Evolutionary conservation across 2,797 vertebrate genomes (phyloP), one percentile per base, ranked within the genome.

Genomic region (Gallirallus australis): DNA sequence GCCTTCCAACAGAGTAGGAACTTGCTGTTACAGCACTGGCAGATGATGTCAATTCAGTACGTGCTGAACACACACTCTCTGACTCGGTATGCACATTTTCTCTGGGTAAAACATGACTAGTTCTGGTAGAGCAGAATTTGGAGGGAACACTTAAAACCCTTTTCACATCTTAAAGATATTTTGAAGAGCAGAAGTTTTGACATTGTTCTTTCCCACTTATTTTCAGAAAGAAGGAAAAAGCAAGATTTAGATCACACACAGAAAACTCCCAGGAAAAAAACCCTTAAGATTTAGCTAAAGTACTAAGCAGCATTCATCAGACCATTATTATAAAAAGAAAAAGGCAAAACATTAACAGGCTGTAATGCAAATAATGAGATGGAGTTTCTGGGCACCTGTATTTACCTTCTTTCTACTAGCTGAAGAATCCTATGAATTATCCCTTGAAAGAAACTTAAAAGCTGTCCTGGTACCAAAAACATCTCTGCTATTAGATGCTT

Each of bases 261-360:
- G 5, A 42, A 27, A 68, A 15, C 9, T 1, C 5, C 15, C 7
- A 10, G 7, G 1, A 47, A 69, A 65, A 35, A 25, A 30, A 0
- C 0, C 1, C 21, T 23, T 70, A 35, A 84, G 7, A 28, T 76
- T 50, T 47, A 60, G 18, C 18, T 59, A 57, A 78, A 39, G 35
- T 81, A 18, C 6, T 50, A 57, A 66, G 20, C 31, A 94, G 31
- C 13, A 47, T 48, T 64, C 35, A 70, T 78, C 65, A 54, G 9
- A 56, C 4, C 4, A n/a, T 35, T 20, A n/a, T 2, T 79, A 28
- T 19, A 40, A 27, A 23, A 73, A 63, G 17, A 61, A 87, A 80
- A 59, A 77, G 8, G 17, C 6, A 93, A 75, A 91, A 37, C 4
- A 31, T 24, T 9, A 57, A 65, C 80, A 60, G 9, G 7, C 12